Evolutionary conservation across 1,140 invertebrate genomes (phyloP), one percentile per base, ranked within the genome.

Genomic region (Triops longicaudatus): DNA sequence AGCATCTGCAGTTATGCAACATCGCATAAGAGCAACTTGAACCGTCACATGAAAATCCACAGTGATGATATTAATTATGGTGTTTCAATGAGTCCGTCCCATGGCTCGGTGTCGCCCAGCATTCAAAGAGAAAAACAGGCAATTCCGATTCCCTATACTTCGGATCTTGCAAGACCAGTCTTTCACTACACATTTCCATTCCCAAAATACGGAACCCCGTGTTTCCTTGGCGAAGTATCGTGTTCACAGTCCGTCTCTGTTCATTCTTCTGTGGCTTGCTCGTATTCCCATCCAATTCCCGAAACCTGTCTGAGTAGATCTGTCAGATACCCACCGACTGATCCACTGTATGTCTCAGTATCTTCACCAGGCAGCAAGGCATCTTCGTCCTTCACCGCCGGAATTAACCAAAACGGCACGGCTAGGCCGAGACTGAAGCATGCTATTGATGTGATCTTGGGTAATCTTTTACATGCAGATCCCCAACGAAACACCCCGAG

Each of bases 11-110:
- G 83, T 73, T 87, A 87, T 79, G 84, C 84, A n/a, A 86, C 85
- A 3, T 86, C 84, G 77, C 85, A 87, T 80, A 87, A 87, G 79
- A 85, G 84, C 76, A 87, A 87, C 78, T 78, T 87, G 72, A 84
- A 86, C 75, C 80, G 86, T n/a, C 86, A 87, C 79, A 76, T 80
- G 78, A 80, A 81, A 50, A 80, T 80, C 3, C 82, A 82, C 43
- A 63, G 9, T 17, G 50, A 63, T 6, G 50, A 63, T 17, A 7
- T 27, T 1, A 76, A 76, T 12, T 28, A 63, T 9, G 73, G 31
- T 17, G 1, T 27, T 22, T 63, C 50, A 22, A 17, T 22, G 50
- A 63, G 50, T 11, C 14, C 50, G 1, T 17, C 14, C 10, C 50
- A 63, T 0, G 50, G 5, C 1, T 63, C 50, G 10, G 17, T 14